A percentile compares a stretch with the other conserved stretches of the same genome.
These are phyloP conservation scores for Leptobrachium leishanense DNA, from an alignment of 2,113 vertebrate species.

Conservation along the genomic window DNA sequence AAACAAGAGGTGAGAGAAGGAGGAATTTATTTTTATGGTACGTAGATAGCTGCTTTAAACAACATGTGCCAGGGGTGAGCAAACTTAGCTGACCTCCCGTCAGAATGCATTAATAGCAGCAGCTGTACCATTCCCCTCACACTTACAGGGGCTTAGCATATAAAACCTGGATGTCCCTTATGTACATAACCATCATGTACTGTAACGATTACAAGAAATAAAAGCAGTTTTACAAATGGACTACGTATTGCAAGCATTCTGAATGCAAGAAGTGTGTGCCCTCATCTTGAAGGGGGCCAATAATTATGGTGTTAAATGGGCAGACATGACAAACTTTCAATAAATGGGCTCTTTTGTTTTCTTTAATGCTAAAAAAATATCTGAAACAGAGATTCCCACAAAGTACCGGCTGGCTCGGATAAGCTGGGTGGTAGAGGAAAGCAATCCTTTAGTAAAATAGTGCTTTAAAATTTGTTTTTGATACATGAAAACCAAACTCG, in stretches of 20 bases:
- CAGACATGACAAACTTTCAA: neutral
- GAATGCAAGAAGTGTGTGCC: neutral
- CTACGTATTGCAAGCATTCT: constrained; percentile 4
- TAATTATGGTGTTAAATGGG: neutral
- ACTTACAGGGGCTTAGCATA: constrained; percentile 30
- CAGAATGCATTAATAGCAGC: constrained; percentile 5
- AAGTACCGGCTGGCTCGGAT: too few species aligned
- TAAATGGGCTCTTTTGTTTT: too few species aligned
- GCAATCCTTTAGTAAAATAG: too few species aligned
- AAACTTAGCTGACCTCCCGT: constrained; percentile 33
- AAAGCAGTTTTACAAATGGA: neutral
- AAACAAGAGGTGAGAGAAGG: constrained; percentile 1
- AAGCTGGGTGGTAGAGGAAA: too few species aligned
- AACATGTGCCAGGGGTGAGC: constrained; percentile 30
- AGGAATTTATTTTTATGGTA: constrained; percentile 38
- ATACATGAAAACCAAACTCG: too few species aligned
- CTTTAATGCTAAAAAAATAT: too few species aligned
- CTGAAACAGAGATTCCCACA: too few species aligned
- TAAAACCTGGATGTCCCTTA: constrained; percentile 28
- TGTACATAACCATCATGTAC: constrained; percentile 34
- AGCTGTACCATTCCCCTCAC: constrained; percentile 31
- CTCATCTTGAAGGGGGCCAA: neutral
- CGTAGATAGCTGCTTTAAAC: constrained; percentile 26
- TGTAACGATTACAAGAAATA: constrained; percentile 25
- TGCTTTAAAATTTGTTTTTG: too few species aligned